These are phyloP conservation scores for Recurvirostra avosetta DNA, from an alignment of 2,113 vertebrate genomes.

Conservation along the genomic window DNA sequence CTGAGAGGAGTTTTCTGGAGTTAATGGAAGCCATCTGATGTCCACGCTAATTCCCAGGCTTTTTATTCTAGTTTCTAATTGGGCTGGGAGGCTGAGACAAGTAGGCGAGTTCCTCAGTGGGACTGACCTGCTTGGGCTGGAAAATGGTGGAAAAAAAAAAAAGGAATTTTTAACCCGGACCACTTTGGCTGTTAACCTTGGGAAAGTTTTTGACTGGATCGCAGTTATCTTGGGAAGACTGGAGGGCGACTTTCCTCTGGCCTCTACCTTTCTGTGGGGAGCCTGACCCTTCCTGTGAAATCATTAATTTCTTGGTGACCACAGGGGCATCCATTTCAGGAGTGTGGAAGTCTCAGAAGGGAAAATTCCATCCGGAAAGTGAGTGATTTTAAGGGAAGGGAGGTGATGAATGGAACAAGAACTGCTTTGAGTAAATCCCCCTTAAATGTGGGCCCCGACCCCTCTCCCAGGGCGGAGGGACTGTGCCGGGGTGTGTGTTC, in stretches of 20 bases:
- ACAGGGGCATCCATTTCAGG: neutral
- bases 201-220: neutral
- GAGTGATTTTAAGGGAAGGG: neutral
- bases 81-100: slow-evolving; percentile 7
- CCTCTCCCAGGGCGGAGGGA: fast-evolving
- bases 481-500: neutral
- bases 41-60: slow-evolving; percentile 38
- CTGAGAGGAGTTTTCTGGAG: neutral
- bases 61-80: slow-evolving; percentile 38
- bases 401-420: neutral
- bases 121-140: slow-evolving; percentile 22
- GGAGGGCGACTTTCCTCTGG: neutral
- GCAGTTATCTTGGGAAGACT: neutral
- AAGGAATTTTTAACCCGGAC: neutral
- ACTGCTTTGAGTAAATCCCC: neutral
- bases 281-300: neutral
- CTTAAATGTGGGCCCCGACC: neutral
- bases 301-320: neutral
- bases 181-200: slow-evolving; percentile 4
- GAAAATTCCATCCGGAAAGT: neutral
- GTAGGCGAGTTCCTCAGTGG: neutral
- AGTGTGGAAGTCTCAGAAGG: neutral
- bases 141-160: neutral
- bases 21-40: slow-evolving; percentile 64
- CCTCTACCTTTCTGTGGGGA: neutral